A percentile compares a stretch with the other conserved stretches of the same genome.
Evolutionary conservation across 2,797 vertebrate species (phyloP).

Genomic region (Anabacerthia variegaticeps): DNA sequence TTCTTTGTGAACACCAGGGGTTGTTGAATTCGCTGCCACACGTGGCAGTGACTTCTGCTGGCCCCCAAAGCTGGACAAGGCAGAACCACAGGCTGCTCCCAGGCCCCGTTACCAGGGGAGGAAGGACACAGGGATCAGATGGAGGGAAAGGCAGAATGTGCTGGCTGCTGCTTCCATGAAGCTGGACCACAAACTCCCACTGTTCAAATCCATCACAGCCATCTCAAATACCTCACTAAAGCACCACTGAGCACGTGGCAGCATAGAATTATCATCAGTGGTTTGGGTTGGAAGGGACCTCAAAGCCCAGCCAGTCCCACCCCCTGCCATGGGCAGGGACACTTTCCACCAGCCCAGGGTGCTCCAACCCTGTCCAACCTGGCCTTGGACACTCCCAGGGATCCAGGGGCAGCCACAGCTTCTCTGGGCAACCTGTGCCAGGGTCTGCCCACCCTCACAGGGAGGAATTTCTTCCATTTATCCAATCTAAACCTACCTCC

Average conservation of each 20-base stretch:
- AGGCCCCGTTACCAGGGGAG: not conserved
- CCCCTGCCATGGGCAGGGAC: not conserved
- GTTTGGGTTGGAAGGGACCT: not conserved
- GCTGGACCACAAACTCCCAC: not conserved
- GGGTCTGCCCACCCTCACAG: not conserved
- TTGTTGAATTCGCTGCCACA: not conserved
- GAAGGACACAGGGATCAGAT: not conserved
- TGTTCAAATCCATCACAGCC: not conserved
- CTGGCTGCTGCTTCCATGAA: not conserved
- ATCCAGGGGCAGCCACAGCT: not conserved
- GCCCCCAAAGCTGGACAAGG: not conserved
- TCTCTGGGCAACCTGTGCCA: not conserved
- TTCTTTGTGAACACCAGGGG: not conserved
- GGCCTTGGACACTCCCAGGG: not conserved
- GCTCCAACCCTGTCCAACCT: not conserved
- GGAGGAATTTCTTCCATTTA: not conserved
- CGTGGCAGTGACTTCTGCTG: rapidly evolving
- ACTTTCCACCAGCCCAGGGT: not conserved
- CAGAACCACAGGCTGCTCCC: not conserved
- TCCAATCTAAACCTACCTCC: not conserved
- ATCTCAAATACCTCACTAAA: not conserved
- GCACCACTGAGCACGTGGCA: not conserved
- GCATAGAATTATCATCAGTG: not conserved
- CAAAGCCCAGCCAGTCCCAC: not conserved
- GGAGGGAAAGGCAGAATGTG: not conserved